These are phyloP conservation scores for Pristionchus exspectatus DNA, from an alignment of 2,888 invertebrate species.

Conservation along the genomic window DNA sequence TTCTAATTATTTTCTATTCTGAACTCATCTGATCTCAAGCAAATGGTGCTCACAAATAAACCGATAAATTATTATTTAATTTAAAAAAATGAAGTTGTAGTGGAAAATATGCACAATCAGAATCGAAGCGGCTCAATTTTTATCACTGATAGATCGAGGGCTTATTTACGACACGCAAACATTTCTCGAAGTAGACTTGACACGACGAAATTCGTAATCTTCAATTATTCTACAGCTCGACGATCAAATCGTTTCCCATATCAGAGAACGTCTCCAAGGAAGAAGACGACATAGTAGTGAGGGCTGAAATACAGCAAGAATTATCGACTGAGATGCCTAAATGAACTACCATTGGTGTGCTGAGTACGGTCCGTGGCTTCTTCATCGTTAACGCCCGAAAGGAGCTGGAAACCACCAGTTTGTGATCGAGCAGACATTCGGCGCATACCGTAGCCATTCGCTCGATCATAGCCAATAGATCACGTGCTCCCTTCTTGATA, in stretches of 20 bases:
- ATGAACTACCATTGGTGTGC: conserved; percentile 10
- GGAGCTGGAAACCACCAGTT: not conserved
- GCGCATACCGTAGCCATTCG: conserved; percentile 21
- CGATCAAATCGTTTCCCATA: not conserved
- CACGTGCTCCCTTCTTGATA: conserved; percentile 8
- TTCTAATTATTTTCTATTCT: not conserved
- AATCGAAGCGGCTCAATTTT: conserved; percentile 19
- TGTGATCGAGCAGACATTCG: not conserved
- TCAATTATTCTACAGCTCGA: conserved; percentile 16
- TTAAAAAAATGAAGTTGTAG: not conserved
- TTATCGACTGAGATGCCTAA: not conserved
- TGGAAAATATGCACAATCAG: not conserved
- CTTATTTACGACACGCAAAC: conserved; percentile 39
- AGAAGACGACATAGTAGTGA: not conserved
- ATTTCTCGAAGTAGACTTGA: conserved; percentile 40
- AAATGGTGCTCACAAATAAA: not conserved
- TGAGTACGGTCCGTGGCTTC: conserved; percentile 34
- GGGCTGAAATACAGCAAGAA: not conserved
- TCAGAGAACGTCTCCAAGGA: not conserved
- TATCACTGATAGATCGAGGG: conserved; percentile 14
- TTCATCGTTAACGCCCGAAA: not conserved
- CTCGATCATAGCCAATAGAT: conserved; percentile 25
- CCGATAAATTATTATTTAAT: not conserved
- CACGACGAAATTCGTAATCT: not conserved
- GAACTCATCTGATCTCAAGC: not conserved